A percentile compares a stretch with the other conserved stretches of the same genome.
Conservation (phyloP, 2,888 invertebrate species). For the Reticulitermes lucifugus region DNA sequence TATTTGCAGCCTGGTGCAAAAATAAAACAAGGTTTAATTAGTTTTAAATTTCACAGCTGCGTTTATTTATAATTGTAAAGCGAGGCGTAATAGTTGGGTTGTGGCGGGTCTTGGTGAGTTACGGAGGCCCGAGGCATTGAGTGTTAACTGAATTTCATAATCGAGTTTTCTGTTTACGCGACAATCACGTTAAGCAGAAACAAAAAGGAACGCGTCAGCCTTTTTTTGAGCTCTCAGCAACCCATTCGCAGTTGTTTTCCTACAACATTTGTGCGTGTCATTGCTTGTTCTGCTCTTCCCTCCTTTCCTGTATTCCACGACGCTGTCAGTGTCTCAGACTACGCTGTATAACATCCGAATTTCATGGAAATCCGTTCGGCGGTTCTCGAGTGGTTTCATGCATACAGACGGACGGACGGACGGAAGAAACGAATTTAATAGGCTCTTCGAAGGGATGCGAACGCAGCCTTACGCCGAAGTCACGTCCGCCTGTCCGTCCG, state of each 20-base stretch:
- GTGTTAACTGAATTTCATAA: constrained; percentile 6
- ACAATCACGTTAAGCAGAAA: background rate
- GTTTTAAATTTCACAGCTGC: constrained; percentile 2
- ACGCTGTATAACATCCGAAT: no score
- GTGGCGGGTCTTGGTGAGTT: background rate
- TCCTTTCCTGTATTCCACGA: no score
- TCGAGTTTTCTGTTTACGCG: background rate
- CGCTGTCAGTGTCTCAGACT: no score
- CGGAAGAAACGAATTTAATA: no score
- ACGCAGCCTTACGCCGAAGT: no score
- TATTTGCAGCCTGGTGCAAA: background rate
- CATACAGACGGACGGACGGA: no score
- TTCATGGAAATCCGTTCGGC: no score
- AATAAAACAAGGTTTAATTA: background rate
- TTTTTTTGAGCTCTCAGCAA: background rate
- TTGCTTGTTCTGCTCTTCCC: background rate
- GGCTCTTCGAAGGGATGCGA: no score
- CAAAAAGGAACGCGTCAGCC: background rate
- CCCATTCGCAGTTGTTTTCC: background rate
- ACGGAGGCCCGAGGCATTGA: background rate
- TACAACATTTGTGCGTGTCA: background rate
- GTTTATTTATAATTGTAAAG: background rate
- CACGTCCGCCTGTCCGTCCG: no score
- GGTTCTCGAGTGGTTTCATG: no score
- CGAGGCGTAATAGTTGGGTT: background rate